Conservation (phyloP, 2,113 vertebrate genomes). For the Ptyas mucosa region DNA sequence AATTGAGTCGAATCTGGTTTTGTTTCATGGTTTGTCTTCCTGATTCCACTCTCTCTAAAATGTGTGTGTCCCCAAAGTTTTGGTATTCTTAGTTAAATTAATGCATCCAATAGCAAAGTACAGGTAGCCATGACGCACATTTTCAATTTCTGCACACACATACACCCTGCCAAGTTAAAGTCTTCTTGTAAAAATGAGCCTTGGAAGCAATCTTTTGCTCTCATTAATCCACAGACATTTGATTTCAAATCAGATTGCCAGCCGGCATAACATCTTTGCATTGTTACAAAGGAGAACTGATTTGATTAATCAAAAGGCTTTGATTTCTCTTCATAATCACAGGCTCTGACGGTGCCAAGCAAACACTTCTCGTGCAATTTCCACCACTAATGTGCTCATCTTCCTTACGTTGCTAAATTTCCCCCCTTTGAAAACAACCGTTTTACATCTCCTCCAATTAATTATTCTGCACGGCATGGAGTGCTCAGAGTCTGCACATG, state of each 20-base stretch:
- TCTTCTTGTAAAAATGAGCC: slow-evolving; percentile 50
- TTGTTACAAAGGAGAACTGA: slow-evolving; percentile 65
- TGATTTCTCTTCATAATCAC: slow-evolving; percentile 62
- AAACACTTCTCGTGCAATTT: slow-evolving; percentile 47
- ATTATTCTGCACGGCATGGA: background rate
- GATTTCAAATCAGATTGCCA: slow-evolving; percentile 66
- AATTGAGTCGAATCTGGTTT: background rate
- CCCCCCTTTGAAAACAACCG: slow-evolving; percentile 13
- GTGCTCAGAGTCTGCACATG: background rate
- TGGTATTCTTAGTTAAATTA: background rate
- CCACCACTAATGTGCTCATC: slow-evolving; percentile 15
- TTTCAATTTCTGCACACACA: slow-evolving; percentile 27
- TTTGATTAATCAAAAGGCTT: slow-evolving; percentile 70
- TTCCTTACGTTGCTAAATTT: slow-evolving; percentile 41
- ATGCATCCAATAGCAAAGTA: slow-evolving; percentile 19
- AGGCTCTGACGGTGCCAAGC: slow-evolving; percentile 46
- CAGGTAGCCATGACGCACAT: slow-evolving; percentile 44
- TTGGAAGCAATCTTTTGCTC: slow-evolving; percentile 56
- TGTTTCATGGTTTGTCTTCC: background rate
- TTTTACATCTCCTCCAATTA: slow-evolving; percentile 35
- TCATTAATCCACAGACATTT: slow-evolving; percentile 64
- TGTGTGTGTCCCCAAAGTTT: background rate
- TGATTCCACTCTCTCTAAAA: background rate
- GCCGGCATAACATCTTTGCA: slow-evolving; percentile 61
- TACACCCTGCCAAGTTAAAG: background rate